These are phyloP conservation scores for Nothura maculosa DNA, from an alignment of 2,797 vertebrate species.

Conservation along the genomic window DNA sequence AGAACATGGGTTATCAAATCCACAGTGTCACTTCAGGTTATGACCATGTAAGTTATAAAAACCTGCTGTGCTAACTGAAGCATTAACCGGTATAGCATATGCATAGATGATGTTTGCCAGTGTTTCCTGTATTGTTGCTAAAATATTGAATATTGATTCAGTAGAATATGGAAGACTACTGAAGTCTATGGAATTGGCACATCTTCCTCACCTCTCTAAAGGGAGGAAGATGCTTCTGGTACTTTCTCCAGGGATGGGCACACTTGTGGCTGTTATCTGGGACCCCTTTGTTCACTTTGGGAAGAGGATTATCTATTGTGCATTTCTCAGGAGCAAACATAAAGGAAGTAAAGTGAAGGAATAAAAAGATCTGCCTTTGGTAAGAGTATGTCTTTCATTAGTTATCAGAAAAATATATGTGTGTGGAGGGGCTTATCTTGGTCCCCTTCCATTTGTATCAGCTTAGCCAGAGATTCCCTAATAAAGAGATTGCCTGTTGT, in stretches of 20 bases:
- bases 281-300: background rate
- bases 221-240: background rate
- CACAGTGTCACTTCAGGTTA: background rate
- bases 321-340: background rate
- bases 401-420: background rate
- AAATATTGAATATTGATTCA: background rate
- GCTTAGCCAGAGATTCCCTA: conserved; percentile 2
- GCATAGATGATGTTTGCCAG: background rate
- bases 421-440: background rate
- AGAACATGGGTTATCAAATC: background rate
- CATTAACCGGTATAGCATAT: background rate
- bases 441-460: conserved; percentile 30
- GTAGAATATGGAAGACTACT: background rate
- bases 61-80: background rate
- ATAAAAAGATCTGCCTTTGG: background rate
- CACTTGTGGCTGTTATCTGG: background rate
- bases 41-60: background rate
- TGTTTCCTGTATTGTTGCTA: background rate
- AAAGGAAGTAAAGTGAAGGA: background rate
- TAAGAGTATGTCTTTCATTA: conserved; percentile 14
- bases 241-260: background rate
- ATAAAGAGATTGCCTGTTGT: background rate
- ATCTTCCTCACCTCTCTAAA: background rate
- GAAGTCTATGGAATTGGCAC: background rate
- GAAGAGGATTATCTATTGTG: background rate